phyloP scores from a whole-genome alignment of 2,113 vertebrate genomes.

The Neogobius melanostomus region DNA sequence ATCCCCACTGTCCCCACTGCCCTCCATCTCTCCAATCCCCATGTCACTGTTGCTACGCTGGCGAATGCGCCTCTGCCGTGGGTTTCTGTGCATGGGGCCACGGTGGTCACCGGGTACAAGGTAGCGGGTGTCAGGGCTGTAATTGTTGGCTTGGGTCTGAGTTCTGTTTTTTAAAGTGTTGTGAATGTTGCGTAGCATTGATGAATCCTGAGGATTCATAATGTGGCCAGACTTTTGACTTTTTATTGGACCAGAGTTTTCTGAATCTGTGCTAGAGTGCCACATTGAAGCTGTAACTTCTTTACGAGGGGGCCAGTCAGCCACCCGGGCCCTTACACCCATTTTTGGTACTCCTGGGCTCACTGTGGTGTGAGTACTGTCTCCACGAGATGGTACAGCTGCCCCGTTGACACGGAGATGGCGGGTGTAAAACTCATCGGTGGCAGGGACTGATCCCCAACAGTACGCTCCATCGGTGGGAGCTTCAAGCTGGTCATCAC shows the following conservation, averaged over 20 bases:
- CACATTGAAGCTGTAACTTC: constrained; percentile 74
- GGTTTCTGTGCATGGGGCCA: constrained; percentile 82
- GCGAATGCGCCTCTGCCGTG: constrained; percentile 85
- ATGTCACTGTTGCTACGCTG: constrained; percentile 97
- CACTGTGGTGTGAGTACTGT: constrained; percentile 83
- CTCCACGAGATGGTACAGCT: constrained; percentile 78
- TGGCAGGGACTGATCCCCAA: constrained; percentile 84
- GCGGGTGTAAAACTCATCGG: constrained; percentile 92
- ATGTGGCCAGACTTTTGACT: constrained; percentile 80
- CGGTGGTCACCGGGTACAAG: constrained; percentile 85
- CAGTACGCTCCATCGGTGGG: constrained; percentile 87
- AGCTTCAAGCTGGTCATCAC: constrained; percentile 92
- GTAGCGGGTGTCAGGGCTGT: constrained; percentile 83
- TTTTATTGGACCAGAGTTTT: constrained; percentile 54
- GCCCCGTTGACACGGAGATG: constrained; percentile 89
- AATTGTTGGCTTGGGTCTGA: constrained; percentile 70
- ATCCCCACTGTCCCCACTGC: constrained; percentile 85
- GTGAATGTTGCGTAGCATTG: constrained; percentile 92
- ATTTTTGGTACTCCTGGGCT: constrained; percentile 94
- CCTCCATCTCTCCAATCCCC: constrained; percentile 92
- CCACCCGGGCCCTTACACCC: constrained; percentile 94
- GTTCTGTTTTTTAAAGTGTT: constrained; percentile 88
- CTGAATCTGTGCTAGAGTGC: constrained; percentile 60
- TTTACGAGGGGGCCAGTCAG: constrained; percentile 94
- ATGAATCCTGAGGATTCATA: constrained; percentile 87